Base-by-base conservation (phyloP, 2,888 invertebrate species). In the Catocala sponsa region DNA sequence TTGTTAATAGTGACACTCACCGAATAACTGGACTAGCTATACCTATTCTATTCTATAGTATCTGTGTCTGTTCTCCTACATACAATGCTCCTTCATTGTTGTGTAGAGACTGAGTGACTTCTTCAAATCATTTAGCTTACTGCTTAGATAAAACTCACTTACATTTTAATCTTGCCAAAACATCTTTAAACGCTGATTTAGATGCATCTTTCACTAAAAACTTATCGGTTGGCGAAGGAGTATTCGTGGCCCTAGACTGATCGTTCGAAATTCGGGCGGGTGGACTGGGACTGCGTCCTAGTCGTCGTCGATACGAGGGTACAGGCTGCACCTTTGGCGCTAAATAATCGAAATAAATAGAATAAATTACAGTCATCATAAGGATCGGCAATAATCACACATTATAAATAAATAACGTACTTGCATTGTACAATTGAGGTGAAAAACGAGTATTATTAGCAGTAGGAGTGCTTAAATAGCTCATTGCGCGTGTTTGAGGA, bases 211-310 rank as follows among this genome's bases (percentile, higher is more conserved):
- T 86, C 1, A 73, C 65, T 13, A 79, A 48, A 13, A 74, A 70
- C 52, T 75, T 86, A 4, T 80, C 78, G 2, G 75, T 58, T 13
- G 76, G 56, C 4, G 80, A 65, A 0, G 80, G 79, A 12, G 92
- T 93, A 57, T 93, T 93, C 4, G 91, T 92, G 2, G 92, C 91
- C 11, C 91, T 86, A 32, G 77, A 81, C 66, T 88, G 87, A 63
- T 91, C 90, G 2, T 65, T 73, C 2, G 67, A 55, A 11, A 76
- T 61, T 38, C 84, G 80, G 0, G 58, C 59, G 15, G 84, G 80
- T 33, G 92, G 91, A 71, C 92, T 93, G 0, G 94, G 94, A 73
- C 94, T 94, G n/a, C 94, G 89, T 10, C 94, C 94, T 13, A 94
- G 84, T 1, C 90, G 84, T 48, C 91, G 87, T 15, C 91, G 87